Evolutionary conservation across 2,797 vertebrate genomes (phyloP).

Genomic region (Peromyscus nudipes): DNA sequence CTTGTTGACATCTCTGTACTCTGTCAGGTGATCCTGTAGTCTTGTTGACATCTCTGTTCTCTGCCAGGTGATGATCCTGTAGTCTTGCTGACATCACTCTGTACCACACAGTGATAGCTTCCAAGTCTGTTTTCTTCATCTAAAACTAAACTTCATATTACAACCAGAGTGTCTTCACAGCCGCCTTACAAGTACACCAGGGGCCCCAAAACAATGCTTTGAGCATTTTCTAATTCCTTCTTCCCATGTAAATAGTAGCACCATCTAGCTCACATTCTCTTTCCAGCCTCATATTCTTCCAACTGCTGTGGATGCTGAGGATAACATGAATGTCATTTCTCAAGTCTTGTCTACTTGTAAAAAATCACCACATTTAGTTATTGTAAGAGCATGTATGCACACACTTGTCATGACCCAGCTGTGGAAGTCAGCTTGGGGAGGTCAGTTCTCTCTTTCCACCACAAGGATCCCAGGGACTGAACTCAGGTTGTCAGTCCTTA

Average conservation of each 20-base stretch:
- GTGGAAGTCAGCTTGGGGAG: neutral
- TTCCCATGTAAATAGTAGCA: neutral
- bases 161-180: neutral
- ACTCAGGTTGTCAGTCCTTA: neutral
- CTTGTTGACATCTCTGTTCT: too few relatives aligned
- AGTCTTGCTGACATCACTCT: neutral
- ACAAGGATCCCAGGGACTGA: neutral
- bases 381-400: neutral
- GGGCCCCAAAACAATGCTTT: neutral
- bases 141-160: neutral
- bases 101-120: neutral
- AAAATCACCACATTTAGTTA: neutral
- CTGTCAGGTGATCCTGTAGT: too few relatives aligned
- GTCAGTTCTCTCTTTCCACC: neutral
- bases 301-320: neutral
- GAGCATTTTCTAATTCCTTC: neutral
- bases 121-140: neutral
- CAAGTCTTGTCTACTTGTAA: neutral
- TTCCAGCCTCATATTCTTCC: neutral
- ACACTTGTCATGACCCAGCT: neutral
- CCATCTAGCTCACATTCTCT: neutral
- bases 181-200: neutral
- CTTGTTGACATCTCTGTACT: too few relatives aligned
- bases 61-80: too few relatives aligned
- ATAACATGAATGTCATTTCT: neutral